A percentile compares a stretch with the other conserved stretches of the same genome.
Evolutionary conservation across 2,888 invertebrate genomes (phyloP).

Genomic region (Lepidocyrtoides sp.): DNA sequence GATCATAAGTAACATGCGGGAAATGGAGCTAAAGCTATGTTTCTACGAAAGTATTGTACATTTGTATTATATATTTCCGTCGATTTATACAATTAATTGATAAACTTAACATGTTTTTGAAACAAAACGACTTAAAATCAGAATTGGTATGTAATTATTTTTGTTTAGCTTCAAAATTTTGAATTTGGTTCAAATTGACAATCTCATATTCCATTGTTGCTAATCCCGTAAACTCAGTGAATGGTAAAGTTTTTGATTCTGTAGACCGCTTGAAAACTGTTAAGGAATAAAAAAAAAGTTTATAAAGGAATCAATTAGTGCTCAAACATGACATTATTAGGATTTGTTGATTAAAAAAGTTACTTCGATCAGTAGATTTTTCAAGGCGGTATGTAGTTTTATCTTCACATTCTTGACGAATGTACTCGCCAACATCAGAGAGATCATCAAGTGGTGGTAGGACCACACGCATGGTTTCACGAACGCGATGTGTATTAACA

Average conservation of each 20-base stretch:
- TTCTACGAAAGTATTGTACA: background rate
- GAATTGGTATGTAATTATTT: conserved; percentile 32
- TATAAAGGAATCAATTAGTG: background rate
- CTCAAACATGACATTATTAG: no score
- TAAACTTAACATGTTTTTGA: background rate
- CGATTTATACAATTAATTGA: background rate
- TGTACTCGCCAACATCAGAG: conserved; percentile 90
- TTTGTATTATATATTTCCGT: background rate
- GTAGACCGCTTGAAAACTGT: conserved; percentile 89
- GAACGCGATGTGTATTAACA: conserved; percentile 91
- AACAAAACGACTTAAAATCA: background rate
- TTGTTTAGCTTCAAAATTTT: conserved; percentile 61
- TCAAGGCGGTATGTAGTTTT: conserved; percentile 92
- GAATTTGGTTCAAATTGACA: conserved; percentile 88
- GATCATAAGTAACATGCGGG: background rate
- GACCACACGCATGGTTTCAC: conserved; percentile 92
- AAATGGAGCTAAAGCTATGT: background rate
- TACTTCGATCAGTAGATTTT: conserved; percentile 90
- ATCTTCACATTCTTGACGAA: conserved; percentile 90
- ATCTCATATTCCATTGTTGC: conserved; percentile 92
- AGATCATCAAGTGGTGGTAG: conserved; percentile 89
- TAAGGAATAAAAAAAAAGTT: conserved; percentile 61
- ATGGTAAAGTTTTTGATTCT: conserved; percentile 87
- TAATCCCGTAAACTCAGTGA: conserved; percentile 93
- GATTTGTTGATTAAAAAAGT: no score